phyloP scores from a whole-genome alignment of 2,797 vertebrate species.

The Labroides dimidiatus region DNA sequence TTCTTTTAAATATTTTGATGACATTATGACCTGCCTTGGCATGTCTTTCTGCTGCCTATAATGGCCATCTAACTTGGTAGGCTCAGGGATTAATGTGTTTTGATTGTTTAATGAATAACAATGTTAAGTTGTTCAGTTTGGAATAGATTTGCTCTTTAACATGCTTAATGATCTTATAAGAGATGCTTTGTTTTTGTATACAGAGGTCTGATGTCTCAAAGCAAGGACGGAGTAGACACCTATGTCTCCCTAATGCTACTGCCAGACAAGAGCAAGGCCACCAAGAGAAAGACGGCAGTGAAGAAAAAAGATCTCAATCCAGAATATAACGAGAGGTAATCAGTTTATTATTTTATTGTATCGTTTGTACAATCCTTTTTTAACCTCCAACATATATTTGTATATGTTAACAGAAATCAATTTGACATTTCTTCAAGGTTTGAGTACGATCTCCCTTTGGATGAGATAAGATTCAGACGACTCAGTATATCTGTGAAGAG shows the following conservation, averaged over 20 bases:
- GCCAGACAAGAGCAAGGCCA: constrained; percentile 92
- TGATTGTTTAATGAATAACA: neutral
- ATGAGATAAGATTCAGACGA: constrained; percentile 81
- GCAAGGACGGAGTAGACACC: constrained; percentile 88
- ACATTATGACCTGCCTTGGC: neutral
- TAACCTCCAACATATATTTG: neutral
- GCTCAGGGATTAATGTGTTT: neutral
- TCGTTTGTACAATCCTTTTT: neutral
- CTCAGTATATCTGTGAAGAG: constrained; percentile 91
- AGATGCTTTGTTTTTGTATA: constrained; percentile 8
- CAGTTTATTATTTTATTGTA: neutral
- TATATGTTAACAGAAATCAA: neutral
- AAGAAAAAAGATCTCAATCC: constrained; percentile 90
- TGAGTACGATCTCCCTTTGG: constrained; percentile 88
- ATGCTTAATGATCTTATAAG: neutral
- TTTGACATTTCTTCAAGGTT: constrained; percentile 79
- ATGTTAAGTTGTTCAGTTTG: neutral
- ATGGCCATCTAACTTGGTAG: neutral
- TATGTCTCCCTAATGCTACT: constrained; percentile 91
- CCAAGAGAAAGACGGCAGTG: constrained; percentile 91
- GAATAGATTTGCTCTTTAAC: neutral
- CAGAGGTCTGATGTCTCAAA: constrained; percentile 84
- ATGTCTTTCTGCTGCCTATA: neutral
- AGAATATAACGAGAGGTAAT: constrained; percentile 91
- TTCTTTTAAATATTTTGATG: too few relatives aligned